These are phyloP conservation scores for Isoperla grammatica DNA, from an alignment of 2,888 invertebrate genomes.

Conservation along the genomic window DNA sequence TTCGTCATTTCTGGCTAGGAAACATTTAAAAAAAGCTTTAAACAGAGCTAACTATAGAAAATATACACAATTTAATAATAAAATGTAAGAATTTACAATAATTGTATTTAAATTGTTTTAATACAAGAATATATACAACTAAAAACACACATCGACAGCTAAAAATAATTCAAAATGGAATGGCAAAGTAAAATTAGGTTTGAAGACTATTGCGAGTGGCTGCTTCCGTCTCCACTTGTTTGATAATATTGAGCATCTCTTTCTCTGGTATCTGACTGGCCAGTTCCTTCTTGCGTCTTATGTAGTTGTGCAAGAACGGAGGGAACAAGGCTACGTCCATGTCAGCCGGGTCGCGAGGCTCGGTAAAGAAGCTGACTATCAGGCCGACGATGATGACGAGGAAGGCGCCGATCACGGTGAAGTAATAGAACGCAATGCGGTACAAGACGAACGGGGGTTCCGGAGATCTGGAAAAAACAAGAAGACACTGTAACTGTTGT, in stretches of 20 bases:
- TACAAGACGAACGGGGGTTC: slow-evolving; percentile 43
- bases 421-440: slow-evolving; percentile 64
- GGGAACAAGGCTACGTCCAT: slow-evolving; percentile 56
- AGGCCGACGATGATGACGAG: slow-evolving; percentile 55
- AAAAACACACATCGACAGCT: too few species aligned
- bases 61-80: too few species aligned
- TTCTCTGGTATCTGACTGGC: background rate
- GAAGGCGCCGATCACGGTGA: slow-evolving; percentile 56
- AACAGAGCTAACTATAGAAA: too few species aligned
- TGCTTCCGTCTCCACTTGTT: background rate
- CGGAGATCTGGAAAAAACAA: background rate
- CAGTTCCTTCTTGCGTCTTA: slow-evolving; percentile 4
- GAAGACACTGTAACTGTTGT: too few species aligned
- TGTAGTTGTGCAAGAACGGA: slow-evolving; percentile 47
- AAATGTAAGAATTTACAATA: too few species aligned
- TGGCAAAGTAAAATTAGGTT: too few species aligned
- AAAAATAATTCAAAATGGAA: too few species aligned
- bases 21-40: too few species aligned
- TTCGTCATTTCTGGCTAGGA: too few species aligned
- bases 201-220: too few species aligned
- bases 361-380: slow-evolving; percentile 58
- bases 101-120: too few species aligned
- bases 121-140: too few species aligned
- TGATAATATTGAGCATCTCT: background rate
- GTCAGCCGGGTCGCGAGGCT: slow-evolving; percentile 49